phyloP scores from a whole-genome alignment of 1,140 invertebrate species.

The Drosophila busckii region DNA sequence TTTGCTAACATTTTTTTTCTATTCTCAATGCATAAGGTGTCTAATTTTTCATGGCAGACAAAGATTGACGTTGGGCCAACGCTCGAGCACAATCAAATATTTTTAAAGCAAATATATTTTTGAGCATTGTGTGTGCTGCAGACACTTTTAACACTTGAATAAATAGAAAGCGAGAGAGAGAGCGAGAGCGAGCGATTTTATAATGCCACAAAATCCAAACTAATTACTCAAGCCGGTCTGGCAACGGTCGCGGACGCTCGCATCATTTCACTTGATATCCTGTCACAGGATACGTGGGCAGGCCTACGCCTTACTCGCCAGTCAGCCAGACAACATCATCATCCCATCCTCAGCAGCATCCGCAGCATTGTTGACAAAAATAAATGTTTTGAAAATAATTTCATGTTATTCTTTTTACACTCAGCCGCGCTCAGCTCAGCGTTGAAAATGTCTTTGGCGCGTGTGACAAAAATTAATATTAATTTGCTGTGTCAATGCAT shows the following conservation, averaged over 20 bases:
- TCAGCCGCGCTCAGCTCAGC: background rate
- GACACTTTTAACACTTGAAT: slow-evolving; percentile 78
- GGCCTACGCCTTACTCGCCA: background rate
- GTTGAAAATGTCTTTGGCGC: slow-evolving; percentile 60
- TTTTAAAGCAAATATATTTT: slow-evolving; percentile 63
- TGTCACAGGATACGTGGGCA: slow-evolving; percentile 59
- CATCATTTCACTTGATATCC: slow-evolving; percentile 78
- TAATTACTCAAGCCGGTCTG: slow-evolving; percentile 69
- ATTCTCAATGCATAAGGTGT: slow-evolving; percentile 69
- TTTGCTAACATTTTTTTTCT: slow-evolving; percentile 23
- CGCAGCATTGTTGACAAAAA: slow-evolving; percentile 45
- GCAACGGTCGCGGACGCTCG: slow-evolving; percentile 52
- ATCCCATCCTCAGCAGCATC: slow-evolving; percentile 21
- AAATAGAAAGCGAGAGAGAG: slow-evolving; percentile 45
- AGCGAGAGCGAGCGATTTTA: slow-evolving; percentile 52
- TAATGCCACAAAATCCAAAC: slow-evolving; percentile 77
- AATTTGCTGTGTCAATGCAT: slow-evolving; percentile 78
- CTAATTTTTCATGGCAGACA: slow-evolving; percentile 71
- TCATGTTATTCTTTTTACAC: slow-evolving; percentile 58
- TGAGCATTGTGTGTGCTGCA: slow-evolving; percentile 58
- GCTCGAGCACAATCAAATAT: slow-evolving; percentile 69
- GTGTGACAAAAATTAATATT: slow-evolving; percentile 79
- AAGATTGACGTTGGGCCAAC: slow-evolving; percentile 65
- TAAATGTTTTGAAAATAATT: slow-evolving; percentile 75
- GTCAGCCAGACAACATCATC: slow-evolving; percentile 41